These are phyloP conservation scores for Atrichornis clamosus DNA, from an alignment of 2,113 vertebrate species.

Conservation along the genomic window DNA sequence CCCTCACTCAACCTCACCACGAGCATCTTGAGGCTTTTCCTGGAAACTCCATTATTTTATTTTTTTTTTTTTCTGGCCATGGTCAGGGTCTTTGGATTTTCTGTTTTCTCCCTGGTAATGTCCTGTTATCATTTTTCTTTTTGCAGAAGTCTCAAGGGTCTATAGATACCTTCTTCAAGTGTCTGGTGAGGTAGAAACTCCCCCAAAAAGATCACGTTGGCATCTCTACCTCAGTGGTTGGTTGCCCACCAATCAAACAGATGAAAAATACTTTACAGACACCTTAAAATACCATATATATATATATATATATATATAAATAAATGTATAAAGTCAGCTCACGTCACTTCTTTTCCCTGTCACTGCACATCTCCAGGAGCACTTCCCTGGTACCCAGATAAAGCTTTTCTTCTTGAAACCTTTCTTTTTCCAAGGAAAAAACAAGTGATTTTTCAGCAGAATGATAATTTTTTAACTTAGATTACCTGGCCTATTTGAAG, in stretches of 20 bases:
- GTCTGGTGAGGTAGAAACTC: not conserved
- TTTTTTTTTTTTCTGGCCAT: not conserved
- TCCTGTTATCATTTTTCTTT: not conserved
- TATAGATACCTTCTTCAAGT: not conserved
- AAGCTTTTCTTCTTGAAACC: not conserved
- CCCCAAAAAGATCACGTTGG: not conserved
- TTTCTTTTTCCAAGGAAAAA: not conserved
- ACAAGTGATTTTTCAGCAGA: not conserved
- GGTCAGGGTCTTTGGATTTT: not conserved
- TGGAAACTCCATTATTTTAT: not conserved
- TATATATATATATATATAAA: not conserved
- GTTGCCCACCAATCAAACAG: not conserved
- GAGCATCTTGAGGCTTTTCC: slow-evolving; percentile 33
- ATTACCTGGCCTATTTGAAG: not conserved
- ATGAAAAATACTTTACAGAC: not conserved
- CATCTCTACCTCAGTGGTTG: not conserved
- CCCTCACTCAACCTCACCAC: slow-evolving; percentile 46
- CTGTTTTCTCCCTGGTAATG: not conserved
- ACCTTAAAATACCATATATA: not conserved
- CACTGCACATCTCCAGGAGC: not conserved
- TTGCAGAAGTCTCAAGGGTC: not conserved
- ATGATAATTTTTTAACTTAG: not conserved
- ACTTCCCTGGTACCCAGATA: not conserved
- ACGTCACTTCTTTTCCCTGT: not conserved
- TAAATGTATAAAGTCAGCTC: not conserved